phyloP scores from a whole-genome alignment of 1,140 invertebrate species.

The Colletes gigas region DNA sequence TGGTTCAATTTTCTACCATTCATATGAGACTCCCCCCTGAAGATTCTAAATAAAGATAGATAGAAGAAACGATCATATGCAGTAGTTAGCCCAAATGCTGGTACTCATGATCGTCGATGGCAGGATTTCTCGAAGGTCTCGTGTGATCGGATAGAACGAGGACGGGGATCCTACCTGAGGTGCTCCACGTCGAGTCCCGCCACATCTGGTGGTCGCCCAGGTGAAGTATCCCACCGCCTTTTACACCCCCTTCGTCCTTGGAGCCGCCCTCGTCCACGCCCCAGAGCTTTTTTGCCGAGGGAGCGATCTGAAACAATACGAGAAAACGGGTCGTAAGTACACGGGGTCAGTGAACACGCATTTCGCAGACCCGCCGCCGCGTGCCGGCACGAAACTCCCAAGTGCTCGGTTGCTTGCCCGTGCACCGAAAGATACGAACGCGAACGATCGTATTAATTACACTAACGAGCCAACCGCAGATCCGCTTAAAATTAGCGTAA shows the following conservation, averaged over 20 bases:
- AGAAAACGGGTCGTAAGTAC: slow-evolving; percentile 60
- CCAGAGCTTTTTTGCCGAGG: slow-evolving; percentile 92
- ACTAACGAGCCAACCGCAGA: slow-evolving; percentile 23
- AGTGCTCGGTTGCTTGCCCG: slow-evolving; percentile 1
- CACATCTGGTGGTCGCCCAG: slow-evolving; percentile 92
- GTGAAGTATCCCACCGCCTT: slow-evolving; percentile 86
- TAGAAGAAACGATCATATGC: too few relatives aligned
- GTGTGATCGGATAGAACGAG: neutral
- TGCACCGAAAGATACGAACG: neutral
- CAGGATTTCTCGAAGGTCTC: neutral
- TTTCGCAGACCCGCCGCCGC: slow-evolving; percentile 6
- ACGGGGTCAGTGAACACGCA: slow-evolving; percentile 42
- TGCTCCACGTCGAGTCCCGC: slow-evolving; percentile 93
- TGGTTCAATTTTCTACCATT: too few relatives aligned
- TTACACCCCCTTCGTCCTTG: slow-evolving; percentile 83
- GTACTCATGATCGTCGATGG: neutral
- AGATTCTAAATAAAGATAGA: too few relatives aligned
- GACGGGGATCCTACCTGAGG: slow-evolving; percentile 84
- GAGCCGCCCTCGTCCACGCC: slow-evolving; percentile 89
- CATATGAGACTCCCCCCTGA: too few relatives aligned
- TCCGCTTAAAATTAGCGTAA: slow-evolving; percentile 32
- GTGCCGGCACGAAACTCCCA: slow-evolving; percentile 45
- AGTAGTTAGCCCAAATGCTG: too few relatives aligned
- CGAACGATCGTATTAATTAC: slow-evolving; percentile 39
- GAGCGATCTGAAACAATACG: slow-evolving; percentile 87